Base-by-base conservation (phyloP, 2,113 vertebrate species). In the Rhadina sibilatrix region DNA sequence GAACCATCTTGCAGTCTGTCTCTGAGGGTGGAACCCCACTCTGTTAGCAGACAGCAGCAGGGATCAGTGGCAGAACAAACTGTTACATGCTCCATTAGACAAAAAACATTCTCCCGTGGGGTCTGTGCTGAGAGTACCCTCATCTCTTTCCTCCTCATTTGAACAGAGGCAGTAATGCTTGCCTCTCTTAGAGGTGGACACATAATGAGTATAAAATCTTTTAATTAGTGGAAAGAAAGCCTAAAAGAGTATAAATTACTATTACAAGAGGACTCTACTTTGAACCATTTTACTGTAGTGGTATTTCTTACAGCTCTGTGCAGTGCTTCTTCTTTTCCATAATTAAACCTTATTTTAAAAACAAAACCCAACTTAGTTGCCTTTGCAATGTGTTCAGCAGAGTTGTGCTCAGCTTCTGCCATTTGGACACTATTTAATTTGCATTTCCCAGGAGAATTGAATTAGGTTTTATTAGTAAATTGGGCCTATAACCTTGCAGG, bases 391-490 rank as follows among this genome's bases (percentile, higher is more conserved):
- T 23, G 81, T 70, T 86, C 64, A 60, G 53, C 70, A 91, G 86
- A 77, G 53, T 35, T 78, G 68, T 74, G 84, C 44, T 96, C 60
- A 11, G 52, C 38, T 93, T 96, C 87, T 75, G 52, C 83, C 93
- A 64, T 90, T 97, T 96, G 69, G 88, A 92, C 89, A 90, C 91
- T 91, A 96, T 97, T 97, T 93, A 93, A 97, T 98, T 97, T 97
- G 96, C 79, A 97, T 96, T 97, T 98, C 98, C 97, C 97, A 90
- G 88, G 97, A 98, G 97, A 98, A 96, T 84, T 4, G 42, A 97
- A 98, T 98, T 98, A 97, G 68, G 56, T 98, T 98, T 98, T 98
- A 98, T 96, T 97, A 97, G 97, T 97, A 98, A 97, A 97, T 97
- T 94, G 98, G 97, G 97, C 96, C 97, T 93, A 70, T 98, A 98